phyloP scores from a whole-genome alignment of 2,113 vertebrate genomes.

The Diadophis punctatus region DNA sequence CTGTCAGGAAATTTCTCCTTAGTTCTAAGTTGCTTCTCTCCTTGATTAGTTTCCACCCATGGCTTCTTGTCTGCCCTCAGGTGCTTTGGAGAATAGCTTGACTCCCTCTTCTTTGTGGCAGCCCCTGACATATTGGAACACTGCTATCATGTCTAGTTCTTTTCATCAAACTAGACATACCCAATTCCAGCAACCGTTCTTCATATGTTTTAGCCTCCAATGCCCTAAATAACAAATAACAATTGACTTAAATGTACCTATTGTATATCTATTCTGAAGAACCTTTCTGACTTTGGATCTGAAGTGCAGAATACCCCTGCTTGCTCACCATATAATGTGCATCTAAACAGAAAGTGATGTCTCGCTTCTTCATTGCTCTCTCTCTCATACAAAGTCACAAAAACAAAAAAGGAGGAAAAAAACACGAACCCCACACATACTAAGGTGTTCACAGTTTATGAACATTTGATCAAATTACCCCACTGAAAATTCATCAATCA shows the following conservation, averaged over 20 bases:
- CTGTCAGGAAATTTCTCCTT: too few species aligned
- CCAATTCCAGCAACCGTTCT: too few species aligned
- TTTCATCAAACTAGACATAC: too few species aligned
- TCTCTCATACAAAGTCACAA: not conserved
- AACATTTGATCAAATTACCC: not conserved
- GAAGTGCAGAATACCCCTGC: not conserved
- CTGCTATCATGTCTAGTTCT: too few species aligned
- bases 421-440: too few species aligned
- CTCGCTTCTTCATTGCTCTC: not conserved
- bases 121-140: too few species aligned
- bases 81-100: too few species aligned
- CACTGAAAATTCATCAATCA: not conserved
- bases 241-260: not conserved
- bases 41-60: too few species aligned
- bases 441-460: not conserved
- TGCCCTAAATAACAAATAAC: not conserved
- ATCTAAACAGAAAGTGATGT: not conserved
- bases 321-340: not conserved
- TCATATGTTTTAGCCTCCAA: too few species aligned
- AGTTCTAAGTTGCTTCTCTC: too few species aligned
- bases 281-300: not conserved
- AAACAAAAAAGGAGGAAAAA: not conserved
- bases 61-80: too few species aligned
- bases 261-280: not conserved
- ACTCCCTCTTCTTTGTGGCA: too few species aligned